Base-by-base conservation (phyloP, 2,113 vertebrate species). In the Riparia riparia region DNA sequence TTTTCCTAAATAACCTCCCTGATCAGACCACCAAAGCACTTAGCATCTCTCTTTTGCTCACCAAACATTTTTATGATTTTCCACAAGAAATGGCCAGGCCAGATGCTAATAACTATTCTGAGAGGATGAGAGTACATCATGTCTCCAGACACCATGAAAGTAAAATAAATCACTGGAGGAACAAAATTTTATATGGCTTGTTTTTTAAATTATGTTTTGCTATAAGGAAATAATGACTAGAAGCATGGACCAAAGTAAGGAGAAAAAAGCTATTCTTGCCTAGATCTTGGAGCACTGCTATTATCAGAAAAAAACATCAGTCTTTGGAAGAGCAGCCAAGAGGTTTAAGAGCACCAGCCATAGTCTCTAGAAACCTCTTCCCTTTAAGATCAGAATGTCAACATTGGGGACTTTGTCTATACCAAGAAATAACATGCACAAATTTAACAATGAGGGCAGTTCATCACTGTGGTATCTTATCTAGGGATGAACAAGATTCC, bases 1-100 rank as follows among this genome's bases (percentile, higher is more conserved):
- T 93, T 95, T 96, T 90, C 86, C 85, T 76, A 80, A 94, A 94
- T 63, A 95, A 73, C 87, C 96, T 96, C 96, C 92, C 95, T 87
- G 89, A 95, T 95, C 96, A 97, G 97, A 98, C 97, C 97, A 98
- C 97, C 97, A 97, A 97, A 98, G 96, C 86, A 96, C 96, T 97
- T 97, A 90, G 76, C 96, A 79, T 96, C 97, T 95, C 95, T 95
- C 91, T 96, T 86, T 89, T 95, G 96, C 97, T 95, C 97, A 98
- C 96, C 97, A 98, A 97, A 97, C 96, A 97, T 97, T 98, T 98
- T 97, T 95, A 97, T 97, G 95, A 97, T 98, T 98, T 98, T 98
- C 98, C 97, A 97, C 92, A 97, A 97, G 94, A 97, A 97, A 97
- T 90, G 96, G 92, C 86, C 91, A 96, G 95, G 96, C 96, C 92